Evolutionary conservation across 2,113 vertebrate species (phyloP), one percentile per base, ranked within the genome.

Genomic region (Cisticola juncidis): DNA sequence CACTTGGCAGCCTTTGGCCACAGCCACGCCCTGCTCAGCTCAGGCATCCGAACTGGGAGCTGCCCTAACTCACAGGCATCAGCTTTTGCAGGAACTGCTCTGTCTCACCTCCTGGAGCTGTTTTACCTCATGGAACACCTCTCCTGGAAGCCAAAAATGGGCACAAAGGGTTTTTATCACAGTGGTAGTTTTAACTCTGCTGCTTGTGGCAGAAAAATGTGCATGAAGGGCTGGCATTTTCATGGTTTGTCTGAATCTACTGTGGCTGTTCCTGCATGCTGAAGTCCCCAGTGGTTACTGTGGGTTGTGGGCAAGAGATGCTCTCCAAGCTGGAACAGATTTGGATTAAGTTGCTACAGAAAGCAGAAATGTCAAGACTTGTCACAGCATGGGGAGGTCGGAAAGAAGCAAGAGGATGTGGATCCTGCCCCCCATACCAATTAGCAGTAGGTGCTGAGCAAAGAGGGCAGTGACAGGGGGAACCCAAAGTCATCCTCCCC

Each of bases 1-100:
- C 51, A 25, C 14, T 3, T 1, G 35, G 35, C 0, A 1, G n/a
- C 68, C 22, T n/a, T 2, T 0, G 38, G 31, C 16, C 28, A 45
- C 62, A 89, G 71, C 12, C 61, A 24, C 3, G 23, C 18, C 42
- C 16, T 4, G 5, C 33, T 54, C 53, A 86, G 62, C 56, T 88
- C 83, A 72, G 57, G 8, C 29, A 53, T 35, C 61, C 0, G 0
- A 54, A 54, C 57, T 3, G 4, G 58, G 22, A 38, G 45, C 69
- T 91, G 51, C 29, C 53, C 35, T n/a, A 38, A 69, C 11, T 31
- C 56, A 57, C 36, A 38, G 50, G 26, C 45, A 60, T 9, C 2
- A 1, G 28, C 23, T 79, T 65, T 42, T 57, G 13, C 4, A 4
- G 25, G 6, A 6, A 29, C 50, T 91, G 45, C 24, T 44, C 51